A percentile compares a stretch with the other conserved stretches of the same genome.
Evolutionary conservation across 2,113 vertebrate genomes (phyloP).

Genomic region (Xenopus laevis): DNA sequence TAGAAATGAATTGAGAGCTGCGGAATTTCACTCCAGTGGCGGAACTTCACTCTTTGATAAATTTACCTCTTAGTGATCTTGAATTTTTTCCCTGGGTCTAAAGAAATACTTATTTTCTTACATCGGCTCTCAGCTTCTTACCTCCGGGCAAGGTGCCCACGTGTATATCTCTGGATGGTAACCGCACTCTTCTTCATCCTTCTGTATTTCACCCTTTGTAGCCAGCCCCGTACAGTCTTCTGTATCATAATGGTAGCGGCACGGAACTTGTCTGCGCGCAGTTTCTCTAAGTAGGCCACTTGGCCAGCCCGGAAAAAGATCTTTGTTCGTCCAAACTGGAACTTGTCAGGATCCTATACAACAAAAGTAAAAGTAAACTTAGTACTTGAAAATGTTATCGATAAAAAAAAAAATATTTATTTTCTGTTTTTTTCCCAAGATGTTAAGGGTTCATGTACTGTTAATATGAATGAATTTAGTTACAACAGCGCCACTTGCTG

Average conservation of each 20-base stretch:
- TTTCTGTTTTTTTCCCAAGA: no score
- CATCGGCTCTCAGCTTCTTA: slow-evolving; percentile 45
- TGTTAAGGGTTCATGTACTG: no score
- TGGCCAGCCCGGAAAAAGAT: slow-evolving; percentile 97
- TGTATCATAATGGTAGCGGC: slow-evolving; percentile 90
- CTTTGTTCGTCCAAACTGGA: slow-evolving; percentile 94
- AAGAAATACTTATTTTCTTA: no score
- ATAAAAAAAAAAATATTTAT: no score
- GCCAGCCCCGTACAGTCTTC: slow-evolving; percentile 90
- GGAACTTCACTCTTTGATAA: no score
- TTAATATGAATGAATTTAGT: no score
- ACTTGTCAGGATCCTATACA: slow-evolving; percentile 87
- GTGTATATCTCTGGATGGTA: slow-evolving; percentile 72
- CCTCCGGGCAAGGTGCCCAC: slow-evolving; percentile 85
- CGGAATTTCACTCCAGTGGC: no score
- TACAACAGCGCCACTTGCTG: no score
- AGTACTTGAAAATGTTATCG: background rate
- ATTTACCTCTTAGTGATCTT: no score
- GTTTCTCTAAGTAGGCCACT: slow-evolving; percentile 94
- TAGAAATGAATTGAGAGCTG: no score
- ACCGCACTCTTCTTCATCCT: slow-evolving; percentile 66
- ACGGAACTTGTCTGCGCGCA: slow-evolving; percentile 86
- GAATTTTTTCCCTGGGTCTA: no score
- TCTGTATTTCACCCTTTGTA: slow-evolving; percentile 75
- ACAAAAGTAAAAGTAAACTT: slow-evolving; percentile 29